Conservation (phyloP, 53 echinoderm and acorn worm species). For the Hippasteria phrygiana region DNA sequence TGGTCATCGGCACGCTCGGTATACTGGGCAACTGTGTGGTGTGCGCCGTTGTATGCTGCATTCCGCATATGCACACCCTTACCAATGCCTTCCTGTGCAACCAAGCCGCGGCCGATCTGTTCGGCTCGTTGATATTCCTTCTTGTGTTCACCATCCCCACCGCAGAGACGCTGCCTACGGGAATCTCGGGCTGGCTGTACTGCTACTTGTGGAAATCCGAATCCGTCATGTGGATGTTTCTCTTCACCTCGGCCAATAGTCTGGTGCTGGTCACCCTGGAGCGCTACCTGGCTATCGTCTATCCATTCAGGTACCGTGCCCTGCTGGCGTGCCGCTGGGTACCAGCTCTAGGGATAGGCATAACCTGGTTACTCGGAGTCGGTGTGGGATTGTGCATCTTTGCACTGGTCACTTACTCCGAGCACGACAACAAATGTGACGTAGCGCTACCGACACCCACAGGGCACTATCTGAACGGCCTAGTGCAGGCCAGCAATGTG, state of each 20-base stretch:
- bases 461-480: neutral
- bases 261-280: slow-evolving; percentile 48
- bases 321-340: slow-evolving; percentile 9
- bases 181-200: slow-evolving; percentile 41
- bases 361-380: slow-evolving; percentile 12
- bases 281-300: slow-evolving; percentile 43
- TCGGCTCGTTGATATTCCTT: slow-evolving; percentile 13
- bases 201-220: slow-evolving; percentile 52
- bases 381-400: slow-evolving; percentile 18
- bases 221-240: slow-evolving; percentile 36
- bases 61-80: slow-evolving; percentile 48
- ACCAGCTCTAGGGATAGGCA: slow-evolving; percentile 5
- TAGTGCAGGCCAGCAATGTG: slow-evolving; percentile 26
- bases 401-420: slow-evolving; percentile 24
- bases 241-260: slow-evolving; percentile 32
- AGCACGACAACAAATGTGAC: neutral
- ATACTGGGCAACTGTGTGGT: slow-evolving; percentile 39
- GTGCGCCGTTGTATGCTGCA: slow-evolving; percentile 23
- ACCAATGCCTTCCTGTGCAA: slow-evolving; percentile 39
- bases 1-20: slow-evolving; percentile 10
- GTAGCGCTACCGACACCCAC: slow-evolving; percentile 13
- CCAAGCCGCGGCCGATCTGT: slow-evolving; percentile 37
- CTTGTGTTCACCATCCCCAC: slow-evolving; percentile 38
- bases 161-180: neutral
- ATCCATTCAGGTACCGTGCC: slow-evolving; percentile 34